These are phyloP conservation scores for Drosophila ezoana DNA, from an alignment of 2,888 invertebrate genomes.

Conservation along the genomic window DNA sequence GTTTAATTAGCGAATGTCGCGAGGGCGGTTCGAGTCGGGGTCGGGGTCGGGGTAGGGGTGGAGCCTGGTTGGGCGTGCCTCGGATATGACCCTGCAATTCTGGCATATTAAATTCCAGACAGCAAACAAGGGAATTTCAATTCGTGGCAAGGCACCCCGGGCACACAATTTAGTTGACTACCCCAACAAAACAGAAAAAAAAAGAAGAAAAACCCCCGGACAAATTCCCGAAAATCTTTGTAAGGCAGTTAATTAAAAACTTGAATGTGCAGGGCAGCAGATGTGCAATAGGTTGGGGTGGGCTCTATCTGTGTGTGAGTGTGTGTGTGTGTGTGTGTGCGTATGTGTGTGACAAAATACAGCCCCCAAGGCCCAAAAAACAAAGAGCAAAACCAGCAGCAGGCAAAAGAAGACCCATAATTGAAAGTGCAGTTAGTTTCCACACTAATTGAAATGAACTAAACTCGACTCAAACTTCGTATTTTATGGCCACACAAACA, in stretches of 20 bases:
- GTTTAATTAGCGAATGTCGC: constrained; percentile 69
- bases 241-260: constrained; percentile 76
- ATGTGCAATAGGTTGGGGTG: constrained; percentile 3
- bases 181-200: constrained; percentile 12
- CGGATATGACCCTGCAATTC: constrained; percentile 46
- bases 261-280: constrained; percentile 33
- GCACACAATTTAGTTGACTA: constrained; percentile 44
- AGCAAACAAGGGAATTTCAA: constrained; percentile 63
- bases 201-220: not conserved
- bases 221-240: constrained; percentile 65
- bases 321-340: constrained; percentile 3
- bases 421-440: constrained; percentile 35
- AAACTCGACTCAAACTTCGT: constrained; percentile 1
- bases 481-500: constrained; percentile 1
- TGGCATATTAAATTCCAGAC: constrained; percentile 56
- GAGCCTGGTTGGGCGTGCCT: not conserved
- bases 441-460: constrained; percentile 19
- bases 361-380: constrained; percentile 7
- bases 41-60: not conserved
- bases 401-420: constrained; percentile 19
- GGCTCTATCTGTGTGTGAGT: constrained; percentile 10
- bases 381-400: constrained; percentile 25
- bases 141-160: constrained; percentile 58
- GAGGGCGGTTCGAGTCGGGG: constrained; percentile 6
- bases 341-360: constrained; percentile 15